Evolutionary conservation across 2,797 vertebrate genomes (phyloP), one percentile per base, ranked within the genome.

Genomic region (Anomalospiza imberbis): DNA sequence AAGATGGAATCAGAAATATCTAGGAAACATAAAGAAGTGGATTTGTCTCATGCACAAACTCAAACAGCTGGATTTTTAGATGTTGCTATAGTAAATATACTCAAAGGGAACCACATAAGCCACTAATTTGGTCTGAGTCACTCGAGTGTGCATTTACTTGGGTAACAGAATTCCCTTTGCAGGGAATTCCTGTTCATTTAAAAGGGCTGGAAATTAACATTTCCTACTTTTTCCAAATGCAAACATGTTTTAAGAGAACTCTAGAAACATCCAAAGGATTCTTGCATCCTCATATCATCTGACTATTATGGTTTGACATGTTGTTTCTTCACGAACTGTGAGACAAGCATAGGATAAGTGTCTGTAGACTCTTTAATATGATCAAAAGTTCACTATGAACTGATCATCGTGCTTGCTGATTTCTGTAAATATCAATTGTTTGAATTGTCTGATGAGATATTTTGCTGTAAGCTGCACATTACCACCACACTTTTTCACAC

Each of bases 141-240:
- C 58, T 92, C 85, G 94, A 96, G 48, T 68, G 79, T 89, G 77
- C 68, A 80, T 91, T 97, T 94, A 80, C 86, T 97, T 79, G 93
- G 76, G 86, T 93, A 96, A 92, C 53, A 96, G 57, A 95, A 95
- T 96, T 95, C 55, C 68, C 60, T 92, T 95, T 80, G 65, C 42
- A 95, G 79, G 93, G 88, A 94, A 97, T 89, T 86, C 40, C 44
- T 85, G 50, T 93, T 86, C 88, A 91, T 93, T 94, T 92, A 89
- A 96, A 97, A 95, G 67, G 83, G 48, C 42, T 95, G 88, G 86
- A 95, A 97, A 96, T 89, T 86, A 96, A 92, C 25, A 95, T 97
- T 96, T 96, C 79, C 73, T 94, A 88, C 86, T 92, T 97, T 97
- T 96, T 65, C 96, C 82, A 94, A 66, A 89, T 71, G 73, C 57